A percentile compares a stretch with the other conserved stretches of the same genome.
Conservation (phyloP, 1,140 invertebrate species). For the Atta colombica region DNA sequence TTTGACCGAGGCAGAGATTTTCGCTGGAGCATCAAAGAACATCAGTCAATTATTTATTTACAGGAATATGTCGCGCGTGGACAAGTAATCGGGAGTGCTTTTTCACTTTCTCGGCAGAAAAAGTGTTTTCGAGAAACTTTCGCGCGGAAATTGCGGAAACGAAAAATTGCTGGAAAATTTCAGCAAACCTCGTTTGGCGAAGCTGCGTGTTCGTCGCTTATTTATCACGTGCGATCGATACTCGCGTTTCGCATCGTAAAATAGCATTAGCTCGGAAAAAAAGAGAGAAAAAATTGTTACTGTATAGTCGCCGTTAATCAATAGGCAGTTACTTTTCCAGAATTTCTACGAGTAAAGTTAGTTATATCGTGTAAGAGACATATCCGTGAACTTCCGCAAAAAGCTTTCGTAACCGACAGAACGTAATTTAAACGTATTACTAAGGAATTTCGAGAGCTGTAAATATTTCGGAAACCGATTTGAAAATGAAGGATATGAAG, state of each 20-base stretch:
- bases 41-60: constrained; percentile 70
- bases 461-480: constrained; percentile 47
- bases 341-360: constrained; percentile 69
- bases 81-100: neutral
- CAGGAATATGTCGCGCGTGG: constrained; percentile 14
- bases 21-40: constrained; percentile 61
- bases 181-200: no score
- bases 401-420: constrained; percentile 27
- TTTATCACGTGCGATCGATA: constrained; percentile 28
- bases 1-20: constrained; percentile 24
- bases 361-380: constrained; percentile 15
- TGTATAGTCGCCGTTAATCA: constrained; percentile 60
- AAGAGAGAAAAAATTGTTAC: constrained; percentile 55
- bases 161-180: neutral
- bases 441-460: constrained; percentile 55
- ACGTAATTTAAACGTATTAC: constrained; percentile 44
- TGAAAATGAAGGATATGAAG: constrained; percentile 17
- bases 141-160: constrained; percentile 28
- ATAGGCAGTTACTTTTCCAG: constrained; percentile 71
- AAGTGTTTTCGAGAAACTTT: constrained; percentile 24
- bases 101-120: neutral
- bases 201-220: neutral
- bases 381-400: constrained; percentile 49
- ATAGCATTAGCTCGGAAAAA: constrained; percentile 11
- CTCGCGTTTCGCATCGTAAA: constrained; percentile 36